Base-by-base conservation (phyloP, 2,113 vertebrate genomes). In the Microcebus griseorufus region DNA sequence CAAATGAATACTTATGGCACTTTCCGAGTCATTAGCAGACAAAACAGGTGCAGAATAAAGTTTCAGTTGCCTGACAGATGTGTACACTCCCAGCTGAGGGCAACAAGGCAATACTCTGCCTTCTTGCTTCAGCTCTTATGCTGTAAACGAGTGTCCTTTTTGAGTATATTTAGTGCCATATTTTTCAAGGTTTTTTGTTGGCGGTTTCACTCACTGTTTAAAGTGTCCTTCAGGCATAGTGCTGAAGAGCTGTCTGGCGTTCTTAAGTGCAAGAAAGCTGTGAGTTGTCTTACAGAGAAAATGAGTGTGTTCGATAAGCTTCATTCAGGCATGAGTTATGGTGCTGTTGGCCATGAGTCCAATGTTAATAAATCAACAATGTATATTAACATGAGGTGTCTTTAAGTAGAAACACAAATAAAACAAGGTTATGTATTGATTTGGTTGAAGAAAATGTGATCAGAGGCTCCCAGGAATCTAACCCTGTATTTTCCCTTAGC, bases 31-130 rank as follows among this genome's bases (percentile, higher is more conserved):
- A 34, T 17, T 76, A 6, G 37, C 7, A 70, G 5, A 64, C 13
- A 7, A 9, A 4, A 64, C 22, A 7, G 6, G 4, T 16, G 32
- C n/a, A 7, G 23, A 69, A 9, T 8, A 76, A 22, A 51, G 53
- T 13, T 14, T 48, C 34, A 60, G 34, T n/a, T 1, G 0, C 7
- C 27, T 8, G 11, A 29, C 7, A 53, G 27, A 69, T 78, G 4
- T 5, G 13, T 27, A 2, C 37, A 3, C 23, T 91, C 23, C 55
- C 45, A 10, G 29, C 67, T 60, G 34, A 93, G 69, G 14, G 0
- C 76, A 10, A 29, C 29, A 89, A 29, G 16, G 23, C 4, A 4
- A 65, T 1, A 3, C 22, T 51, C 34, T 27, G 9, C 2, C 42
- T 81, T 79, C 25, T 17, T 27, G 11, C 25, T 88, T 32, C 69